Conservation (phyloP, 2,113 vertebrate genomes). For the Phasianus colchicus region DNA sequence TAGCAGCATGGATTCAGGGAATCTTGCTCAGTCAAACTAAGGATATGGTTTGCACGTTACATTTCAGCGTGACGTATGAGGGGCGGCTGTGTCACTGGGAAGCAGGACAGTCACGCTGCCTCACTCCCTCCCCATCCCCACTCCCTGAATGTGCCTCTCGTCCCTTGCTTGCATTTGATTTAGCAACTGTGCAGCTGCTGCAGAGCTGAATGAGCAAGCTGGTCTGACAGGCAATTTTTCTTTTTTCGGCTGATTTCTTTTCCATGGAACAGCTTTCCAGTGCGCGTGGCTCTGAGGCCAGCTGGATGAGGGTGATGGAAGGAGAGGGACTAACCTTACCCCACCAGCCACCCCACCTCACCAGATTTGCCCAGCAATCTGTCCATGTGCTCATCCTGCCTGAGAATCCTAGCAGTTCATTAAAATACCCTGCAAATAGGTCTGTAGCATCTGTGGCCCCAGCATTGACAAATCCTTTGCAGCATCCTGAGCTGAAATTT, state of each 20-base stretch:
- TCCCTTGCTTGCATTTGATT: background rate
- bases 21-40: background rate
- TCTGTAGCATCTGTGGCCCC: background rate
- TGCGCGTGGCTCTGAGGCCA: background rate
- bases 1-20: background rate
- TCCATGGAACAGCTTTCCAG: background rate
- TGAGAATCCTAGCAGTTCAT: background rate
- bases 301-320: background rate
- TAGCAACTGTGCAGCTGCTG: constrained; percentile 17
- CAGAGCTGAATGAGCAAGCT: background rate
- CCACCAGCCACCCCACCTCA: background rate
- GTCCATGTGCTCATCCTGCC: background rate
- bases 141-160: background rate
- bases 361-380: background rate
- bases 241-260: background rate
- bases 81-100: background rate
- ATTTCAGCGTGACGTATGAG: background rate
- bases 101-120: rapidly evolving
- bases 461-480: background rate
- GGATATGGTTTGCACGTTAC: background rate
- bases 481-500: background rate
- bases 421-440: background rate
- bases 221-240: background rate
- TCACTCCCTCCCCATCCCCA: background rate
- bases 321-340: background rate